phyloP scores from a whole-genome alignment of 2,797 vertebrate species.

The Xenops minutus region DNA sequence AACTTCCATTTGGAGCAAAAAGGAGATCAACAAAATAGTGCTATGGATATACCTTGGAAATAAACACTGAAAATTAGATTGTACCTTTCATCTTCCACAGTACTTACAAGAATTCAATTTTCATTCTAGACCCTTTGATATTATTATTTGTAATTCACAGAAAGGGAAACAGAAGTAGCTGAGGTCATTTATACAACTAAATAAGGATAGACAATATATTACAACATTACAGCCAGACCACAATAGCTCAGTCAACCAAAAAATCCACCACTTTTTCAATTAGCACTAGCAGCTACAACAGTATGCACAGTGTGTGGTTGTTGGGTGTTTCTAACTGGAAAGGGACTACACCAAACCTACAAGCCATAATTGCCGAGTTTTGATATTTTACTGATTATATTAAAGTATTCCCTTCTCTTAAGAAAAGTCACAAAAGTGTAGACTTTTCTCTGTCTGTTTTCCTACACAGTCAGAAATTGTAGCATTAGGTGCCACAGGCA shows the following conservation, averaged over 20 bases:
- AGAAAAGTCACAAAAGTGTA: neutral
- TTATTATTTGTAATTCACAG: neutral
- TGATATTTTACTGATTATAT: neutral
- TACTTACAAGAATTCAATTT: neutral
- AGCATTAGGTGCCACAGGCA: neutral
- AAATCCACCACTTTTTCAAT: neutral
- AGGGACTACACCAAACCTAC: neutral
- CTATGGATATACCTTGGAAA: neutral
- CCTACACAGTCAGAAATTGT: neutral
- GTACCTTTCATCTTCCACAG: neutral
- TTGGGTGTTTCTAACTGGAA: neutral
- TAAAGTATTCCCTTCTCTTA: neutral
- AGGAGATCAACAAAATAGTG: neutral
- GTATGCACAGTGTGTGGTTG: fast-evolving
- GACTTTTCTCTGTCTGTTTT: neutral
- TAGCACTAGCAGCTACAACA: neutral
- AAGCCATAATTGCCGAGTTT: neutral
- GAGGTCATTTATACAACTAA: neutral
- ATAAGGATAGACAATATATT: neutral
- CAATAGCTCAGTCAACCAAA: neutral
- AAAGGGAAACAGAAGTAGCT: neutral
- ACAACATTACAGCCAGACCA: neutral
- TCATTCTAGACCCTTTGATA: neutral
- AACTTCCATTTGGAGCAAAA: neutral
- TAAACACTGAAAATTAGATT: neutral